Evolutionary conservation across 2,888 invertebrate species (phyloP), one percentile per base, ranked within the genome.

Genomic region (Marasmarcha lunaedactyla): DNA sequence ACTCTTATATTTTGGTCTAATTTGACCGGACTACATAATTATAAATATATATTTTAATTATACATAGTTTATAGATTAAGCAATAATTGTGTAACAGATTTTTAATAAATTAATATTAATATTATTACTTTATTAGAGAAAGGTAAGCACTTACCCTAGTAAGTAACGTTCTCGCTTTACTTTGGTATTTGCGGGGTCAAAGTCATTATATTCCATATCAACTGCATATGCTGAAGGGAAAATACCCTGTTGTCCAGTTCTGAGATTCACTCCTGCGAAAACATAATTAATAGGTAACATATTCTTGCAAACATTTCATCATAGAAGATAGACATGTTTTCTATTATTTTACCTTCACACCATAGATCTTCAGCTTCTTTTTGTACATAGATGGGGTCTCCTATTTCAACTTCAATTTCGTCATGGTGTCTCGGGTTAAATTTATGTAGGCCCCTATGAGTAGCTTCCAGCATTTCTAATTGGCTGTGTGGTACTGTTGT

Each of bases 141-240:
- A n/a, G n/a, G 20, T 20, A 20, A 20, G 7, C 2, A 54, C 67
- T 50, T 53, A 84, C 59, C 95, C 94, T 59, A 98, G 83, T 42
- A 95, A 85, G 70, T 94, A 96, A 49, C 95, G 84, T 66, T 96
- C 96, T 52, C 94, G 86, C 68, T 93, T 90, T 12, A 92, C 91
- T 72, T 93, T 91, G 47, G 92, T 90, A 52, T 91, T 90, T 34
- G 90, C 87, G 2, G 95, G 93, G 71, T 97, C 96, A 66, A 97
- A 97, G 58, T 98, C 98, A 58, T 93, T 94, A 72, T 97, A 95
- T 58, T 97, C 97, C 79, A 97, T 90, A 65, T 99, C 98, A 14
- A 97, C 97, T 15, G 96, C 97, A 62, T 98, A 97, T 10, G 97
- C 97, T 43, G 96, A 94, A 1, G 98, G 98, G 63, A 99, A 98